Evolutionary conservation across 2,888 invertebrate genomes (phyloP).

Genomic region (Pyrgus malvae): DNA sequence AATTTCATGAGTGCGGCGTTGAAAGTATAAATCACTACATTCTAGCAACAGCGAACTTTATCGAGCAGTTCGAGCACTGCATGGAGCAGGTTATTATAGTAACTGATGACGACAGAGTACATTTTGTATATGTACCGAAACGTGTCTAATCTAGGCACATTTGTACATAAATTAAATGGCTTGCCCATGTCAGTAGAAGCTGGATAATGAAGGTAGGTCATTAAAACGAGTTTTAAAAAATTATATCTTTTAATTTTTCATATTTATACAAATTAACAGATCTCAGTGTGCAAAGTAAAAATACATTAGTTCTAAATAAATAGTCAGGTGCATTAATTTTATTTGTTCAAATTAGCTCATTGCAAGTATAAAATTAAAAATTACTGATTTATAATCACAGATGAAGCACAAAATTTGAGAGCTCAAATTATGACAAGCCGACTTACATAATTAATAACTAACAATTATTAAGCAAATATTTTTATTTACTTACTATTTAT

Average conservation of each 20-base stretch:
- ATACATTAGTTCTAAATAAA: constrained; percentile 75
- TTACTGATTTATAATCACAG: constrained; percentile 74
- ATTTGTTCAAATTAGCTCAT: constrained; percentile 70
- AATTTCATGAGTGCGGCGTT: too few relatives aligned
- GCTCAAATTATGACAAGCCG: constrained; percentile 45
- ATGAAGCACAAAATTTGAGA: constrained; percentile 70
- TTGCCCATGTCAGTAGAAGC: neutral
- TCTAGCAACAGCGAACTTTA: too few relatives aligned
- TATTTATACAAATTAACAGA: constrained; percentile 77
- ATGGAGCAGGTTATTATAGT: too few relatives aligned
- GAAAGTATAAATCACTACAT: too few relatives aligned
- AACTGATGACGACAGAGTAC: too few relatives aligned
- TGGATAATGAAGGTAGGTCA: neutral
- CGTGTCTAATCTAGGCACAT: too few relatives aligned
- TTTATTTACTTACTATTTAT: constrained; percentile 24
- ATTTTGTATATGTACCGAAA: too few relatives aligned
- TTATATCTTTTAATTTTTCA: constrained; percentile 61
- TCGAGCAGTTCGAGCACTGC: too few relatives aligned
- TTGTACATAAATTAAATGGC: neutral
- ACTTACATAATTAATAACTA: constrained; percentile 24
- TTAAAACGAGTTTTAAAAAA: constrained; percentile 43
- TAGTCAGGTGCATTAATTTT: constrained; percentile 72
- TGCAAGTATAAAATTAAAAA: constrained; percentile 56
- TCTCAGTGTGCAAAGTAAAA: constrained; percentile 76
- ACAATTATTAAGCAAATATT: constrained; percentile 27